These are phyloP conservation scores for Mesorhabditis spiculigera DNA, from an alignment of 2,888 invertebrate species.

Conservation along the genomic window DNA sequence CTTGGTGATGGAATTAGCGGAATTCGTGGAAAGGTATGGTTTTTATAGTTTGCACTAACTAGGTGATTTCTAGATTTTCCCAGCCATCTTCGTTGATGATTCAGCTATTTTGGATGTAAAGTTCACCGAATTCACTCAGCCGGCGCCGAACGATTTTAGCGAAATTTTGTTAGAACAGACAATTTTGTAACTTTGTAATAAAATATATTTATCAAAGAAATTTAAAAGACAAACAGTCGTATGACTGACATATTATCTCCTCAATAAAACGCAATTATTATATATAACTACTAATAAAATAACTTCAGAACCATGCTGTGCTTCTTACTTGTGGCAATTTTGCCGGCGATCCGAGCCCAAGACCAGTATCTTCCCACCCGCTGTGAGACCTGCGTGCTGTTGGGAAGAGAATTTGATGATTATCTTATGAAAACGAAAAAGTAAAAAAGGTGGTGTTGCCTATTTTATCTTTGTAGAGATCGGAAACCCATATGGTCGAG, in stretches of 20 bases:
- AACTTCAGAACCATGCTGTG: not conserved
- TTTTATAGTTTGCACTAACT: not conserved
- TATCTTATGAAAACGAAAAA: not conserved
- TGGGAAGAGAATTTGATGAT: not conserved
- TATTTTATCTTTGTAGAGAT: not conserved
- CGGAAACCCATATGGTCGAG: not conserved
- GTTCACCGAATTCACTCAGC: constrained; percentile 81
- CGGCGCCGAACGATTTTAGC: constrained; percentile 74
- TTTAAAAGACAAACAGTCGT: too few relatives aligned
- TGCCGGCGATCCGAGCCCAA: not conserved
- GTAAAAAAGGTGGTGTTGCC: not conserved
- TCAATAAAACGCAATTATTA: too few relatives aligned
- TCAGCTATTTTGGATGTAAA: constrained; percentile 93
- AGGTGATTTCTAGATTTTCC: constrained; percentile 42
- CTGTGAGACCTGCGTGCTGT: not conserved
- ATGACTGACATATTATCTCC: too few relatives aligned
- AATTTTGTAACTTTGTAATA: constrained; percentile 70
- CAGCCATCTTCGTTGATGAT: constrained; percentile 78
- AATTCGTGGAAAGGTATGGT: constrained; percentile 77
- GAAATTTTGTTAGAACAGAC: constrained; percentile 97
- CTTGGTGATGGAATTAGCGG: constrained; percentile 80
- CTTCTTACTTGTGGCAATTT: not conserved
- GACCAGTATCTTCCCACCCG: not conserved
- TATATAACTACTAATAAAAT: too few relatives aligned
- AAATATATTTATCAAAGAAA: not conserved